Percentiles rank a stretch among this genome's conserved stretches.
phyloP scores from a whole-genome alignment of 53 echinoderm and acorn worm genomes.

The Astropecten irregularis region DNA sequence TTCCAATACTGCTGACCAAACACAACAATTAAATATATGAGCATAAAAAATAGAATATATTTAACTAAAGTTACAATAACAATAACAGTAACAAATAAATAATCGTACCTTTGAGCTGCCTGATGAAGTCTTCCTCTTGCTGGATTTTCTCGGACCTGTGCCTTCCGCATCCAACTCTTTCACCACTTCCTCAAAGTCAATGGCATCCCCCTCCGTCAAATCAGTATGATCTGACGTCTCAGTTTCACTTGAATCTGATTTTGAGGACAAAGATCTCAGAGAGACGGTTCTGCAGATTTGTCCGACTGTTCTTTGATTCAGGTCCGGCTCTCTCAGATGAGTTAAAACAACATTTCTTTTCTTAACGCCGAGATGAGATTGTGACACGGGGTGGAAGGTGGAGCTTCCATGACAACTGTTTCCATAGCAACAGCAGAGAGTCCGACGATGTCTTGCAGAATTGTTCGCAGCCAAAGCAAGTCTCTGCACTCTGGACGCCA shows the following conservation, averaged over 20 bases:
- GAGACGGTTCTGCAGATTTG: background rate
- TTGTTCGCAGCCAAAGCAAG: background rate
- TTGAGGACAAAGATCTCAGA: constrained; percentile 3
- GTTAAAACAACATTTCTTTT: too few species aligned
- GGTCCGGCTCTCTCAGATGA: too few species aligned
- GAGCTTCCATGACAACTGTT: background rate
- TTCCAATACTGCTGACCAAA: too few species aligned
- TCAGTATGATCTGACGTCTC: too few species aligned
- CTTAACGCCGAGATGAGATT: background rate
- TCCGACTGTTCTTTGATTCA: background rate
- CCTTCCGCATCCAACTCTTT: constrained; percentile 34
- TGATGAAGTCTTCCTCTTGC: constrained; percentile 1
- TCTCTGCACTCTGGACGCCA: background rate
- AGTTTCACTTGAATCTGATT: too few species aligned
- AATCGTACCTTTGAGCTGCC: constrained; percentile 1
- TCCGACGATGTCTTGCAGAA: background rate
- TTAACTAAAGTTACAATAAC: too few species aligned
- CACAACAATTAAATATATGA: too few species aligned
- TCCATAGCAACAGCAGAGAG: background rate
- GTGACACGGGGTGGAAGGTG: background rate
- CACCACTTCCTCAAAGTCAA: constrained; percentile 17
- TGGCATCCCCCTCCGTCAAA: too few species aligned
- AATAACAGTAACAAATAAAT: too few species aligned
- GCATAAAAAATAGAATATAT: too few species aligned
- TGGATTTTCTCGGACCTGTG: background rate